These are phyloP conservation scores for Plutella xylostella DNA, from an alignment of 2,888 invertebrate species.

Conservation along the genomic window DNA sequence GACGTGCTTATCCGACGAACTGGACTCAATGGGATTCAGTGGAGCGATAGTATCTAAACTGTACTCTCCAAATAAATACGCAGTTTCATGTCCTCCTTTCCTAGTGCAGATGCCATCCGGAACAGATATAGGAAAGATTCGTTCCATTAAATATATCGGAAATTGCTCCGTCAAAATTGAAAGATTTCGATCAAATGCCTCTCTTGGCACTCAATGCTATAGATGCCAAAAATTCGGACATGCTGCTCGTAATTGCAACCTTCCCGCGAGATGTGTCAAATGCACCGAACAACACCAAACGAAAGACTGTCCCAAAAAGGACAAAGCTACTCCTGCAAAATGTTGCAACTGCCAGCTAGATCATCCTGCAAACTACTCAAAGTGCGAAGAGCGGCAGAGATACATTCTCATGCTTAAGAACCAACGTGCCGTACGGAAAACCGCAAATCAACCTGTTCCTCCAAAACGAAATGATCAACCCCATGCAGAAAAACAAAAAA, in stretches of 20 bases:
- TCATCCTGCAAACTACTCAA: neutral
- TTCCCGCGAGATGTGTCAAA: conserved; percentile 14
- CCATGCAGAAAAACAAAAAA: too few relatives aligned
- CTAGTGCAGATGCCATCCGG: conserved; percentile 28
- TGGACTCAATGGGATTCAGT: neutral
- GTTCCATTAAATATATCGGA: conserved; percentile 13
- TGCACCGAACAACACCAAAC: conserved; percentile 11
- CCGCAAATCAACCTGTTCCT: too few relatives aligned
- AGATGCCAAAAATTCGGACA: conserved; percentile 17
- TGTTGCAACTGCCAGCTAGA: neutral
- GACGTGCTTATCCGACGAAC: neutral
- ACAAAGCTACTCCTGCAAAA: neutral
- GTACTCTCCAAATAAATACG: neutral
- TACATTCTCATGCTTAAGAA: neutral
- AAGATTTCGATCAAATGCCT: conserved; percentile 7
- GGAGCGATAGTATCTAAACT: neutral
- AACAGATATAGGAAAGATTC: conserved; percentile 16
- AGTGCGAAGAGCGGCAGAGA: neutral
- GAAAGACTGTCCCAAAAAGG: conserved; percentile 12
- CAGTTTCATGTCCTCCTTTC: conserved; percentile 27
- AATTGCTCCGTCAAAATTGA: conserved; percentile 14
- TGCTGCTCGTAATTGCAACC: conserved; percentile 15
- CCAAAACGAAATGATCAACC: too few relatives aligned
- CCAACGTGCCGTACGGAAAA: neutral
- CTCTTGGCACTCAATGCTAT: conserved; percentile 15